Conservation (phyloP, 2,888 invertebrate species). For the Chymomyza procnemis region DNA sequence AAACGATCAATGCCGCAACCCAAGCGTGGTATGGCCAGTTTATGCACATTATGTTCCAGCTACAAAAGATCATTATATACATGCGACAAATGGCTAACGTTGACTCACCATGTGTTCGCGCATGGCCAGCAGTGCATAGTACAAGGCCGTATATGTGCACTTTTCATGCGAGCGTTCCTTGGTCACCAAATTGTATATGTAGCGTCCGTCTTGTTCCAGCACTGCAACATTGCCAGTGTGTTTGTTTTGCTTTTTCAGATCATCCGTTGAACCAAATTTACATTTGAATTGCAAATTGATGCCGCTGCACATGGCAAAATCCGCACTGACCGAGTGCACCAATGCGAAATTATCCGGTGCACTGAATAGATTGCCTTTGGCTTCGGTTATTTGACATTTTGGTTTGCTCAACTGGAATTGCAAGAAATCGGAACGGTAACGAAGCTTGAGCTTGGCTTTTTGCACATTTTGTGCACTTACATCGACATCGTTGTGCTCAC, state of each 20-base stretch:
- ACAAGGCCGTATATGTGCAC: constrained; percentile 79
- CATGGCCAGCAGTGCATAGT: constrained; percentile 78
- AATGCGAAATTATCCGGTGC: constrained; percentile 79
- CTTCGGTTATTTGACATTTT: constrained; percentile 76
- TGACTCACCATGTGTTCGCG: constrained; percentile 75
- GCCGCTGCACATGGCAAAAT: constrained; percentile 81
- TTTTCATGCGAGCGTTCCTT: constrained; percentile 80
- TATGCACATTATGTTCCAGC: constrained; percentile 79
- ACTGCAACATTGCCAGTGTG: constrained; percentile 79
- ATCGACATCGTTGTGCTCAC: constrained; percentile 59
- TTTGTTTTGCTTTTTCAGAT: constrained; percentile 72
- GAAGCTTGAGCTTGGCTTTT: background rate
- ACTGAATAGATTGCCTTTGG: constrained; percentile 79
- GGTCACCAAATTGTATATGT: constrained; percentile 82
- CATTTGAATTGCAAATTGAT: constrained; percentile 79
- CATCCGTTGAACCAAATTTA: constrained; percentile 68
- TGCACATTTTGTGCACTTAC: constrained; percentile 20
- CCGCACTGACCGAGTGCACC: constrained; percentile 81
- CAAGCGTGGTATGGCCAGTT: constrained; percentile 82
- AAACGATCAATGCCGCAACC: constrained; percentile 84
- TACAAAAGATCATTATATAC: constrained; percentile 21
- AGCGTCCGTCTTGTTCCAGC: constrained; percentile 78
- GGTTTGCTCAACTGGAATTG: constrained; percentile 51
- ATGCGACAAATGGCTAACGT: background rate
- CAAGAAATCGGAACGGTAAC: background rate